phyloP scores from a whole-genome alignment of 2,888 invertebrate genomes.

The Uropetala carovei region DNA sequence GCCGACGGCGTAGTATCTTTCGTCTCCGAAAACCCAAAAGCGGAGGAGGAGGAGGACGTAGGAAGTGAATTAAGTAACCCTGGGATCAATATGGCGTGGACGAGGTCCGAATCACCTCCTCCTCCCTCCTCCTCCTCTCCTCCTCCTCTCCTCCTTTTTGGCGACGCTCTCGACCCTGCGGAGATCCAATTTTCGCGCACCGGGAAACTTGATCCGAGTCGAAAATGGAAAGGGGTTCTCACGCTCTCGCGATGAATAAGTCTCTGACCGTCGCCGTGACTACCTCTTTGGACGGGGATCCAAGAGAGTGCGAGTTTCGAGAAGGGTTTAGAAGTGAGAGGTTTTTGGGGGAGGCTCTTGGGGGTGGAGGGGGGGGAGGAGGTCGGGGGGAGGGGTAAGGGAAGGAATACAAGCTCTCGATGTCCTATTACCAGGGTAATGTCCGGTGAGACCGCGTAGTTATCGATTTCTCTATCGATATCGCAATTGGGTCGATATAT shows the following conservation, averaged over 20 bases:
- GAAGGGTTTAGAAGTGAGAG: background rate
- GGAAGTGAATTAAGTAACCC: background rate
- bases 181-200: constrained; percentile 55
- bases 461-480: background rate
- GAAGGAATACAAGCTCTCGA: background rate
- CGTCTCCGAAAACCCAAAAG: background rate
- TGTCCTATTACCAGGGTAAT: background rate
- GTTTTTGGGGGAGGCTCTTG: background rate
- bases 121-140: background rate
- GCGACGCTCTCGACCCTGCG: constrained; percentile 24
- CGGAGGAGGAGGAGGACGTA: background rate
- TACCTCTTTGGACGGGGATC: background rate
- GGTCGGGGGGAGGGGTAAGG: too few relatives aligned
- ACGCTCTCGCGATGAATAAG: constrained; percentile 34
- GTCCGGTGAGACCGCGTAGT: too few relatives aligned
- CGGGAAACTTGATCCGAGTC: constrained; percentile 39
- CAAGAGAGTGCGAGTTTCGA: background rate
- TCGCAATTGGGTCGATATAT: too few relatives aligned
- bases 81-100: constrained; percentile 11
- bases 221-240: constrained; percentile 6
- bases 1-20: too few relatives aligned
- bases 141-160: background rate
- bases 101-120: constrained; percentile 23
- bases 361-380: too few relatives aligned
- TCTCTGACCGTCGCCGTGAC: constrained; percentile 24